Evolutionary conservation across 2,113 vertebrate genomes (phyloP).

Genomic region (Ailurus styani): DNA sequence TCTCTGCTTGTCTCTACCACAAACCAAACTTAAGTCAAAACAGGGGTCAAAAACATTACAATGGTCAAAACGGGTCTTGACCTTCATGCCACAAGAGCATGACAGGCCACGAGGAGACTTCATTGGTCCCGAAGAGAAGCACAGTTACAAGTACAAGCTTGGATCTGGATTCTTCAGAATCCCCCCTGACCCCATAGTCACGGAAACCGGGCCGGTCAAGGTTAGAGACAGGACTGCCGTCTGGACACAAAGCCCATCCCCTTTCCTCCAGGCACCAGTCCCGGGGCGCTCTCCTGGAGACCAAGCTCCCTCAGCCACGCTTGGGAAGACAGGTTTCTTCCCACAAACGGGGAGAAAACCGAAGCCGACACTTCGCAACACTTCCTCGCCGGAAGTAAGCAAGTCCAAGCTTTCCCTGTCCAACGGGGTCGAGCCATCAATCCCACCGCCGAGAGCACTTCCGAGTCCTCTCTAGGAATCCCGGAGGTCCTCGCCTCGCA

Average conservation of each 20-base stretch:
- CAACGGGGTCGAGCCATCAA: background rate
- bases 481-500: slow-evolving; percentile 65
- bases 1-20: slow-evolving; percentile 18
- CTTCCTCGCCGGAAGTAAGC: slow-evolving; percentile 68
- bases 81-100: background rate
- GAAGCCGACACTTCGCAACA: slow-evolving; percentile 19
- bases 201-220: background rate
- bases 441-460: slow-evolving; percentile 59
- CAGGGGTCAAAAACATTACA: background rate
- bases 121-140: background rate
- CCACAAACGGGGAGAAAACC: background rate
- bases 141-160: background rate
- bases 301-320: background rate
- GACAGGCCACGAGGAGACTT: background rate
- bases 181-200: background rate
- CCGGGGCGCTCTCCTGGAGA: background rate
- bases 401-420: background rate
- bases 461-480: slow-evolving; percentile 76
- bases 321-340: background rate
- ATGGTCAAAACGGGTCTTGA: background rate
- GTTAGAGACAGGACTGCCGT: background rate
- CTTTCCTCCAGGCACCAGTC: background rate
- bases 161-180: background rate
- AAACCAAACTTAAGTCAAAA: slow-evolving; percentile 41
- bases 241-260: background rate